A percentile compares a stretch with the other conserved stretches of the same genome.
Evolutionary conservation across 2,888 invertebrate species (phyloP).

Genomic region (Synergus umbraculus): DNA sequence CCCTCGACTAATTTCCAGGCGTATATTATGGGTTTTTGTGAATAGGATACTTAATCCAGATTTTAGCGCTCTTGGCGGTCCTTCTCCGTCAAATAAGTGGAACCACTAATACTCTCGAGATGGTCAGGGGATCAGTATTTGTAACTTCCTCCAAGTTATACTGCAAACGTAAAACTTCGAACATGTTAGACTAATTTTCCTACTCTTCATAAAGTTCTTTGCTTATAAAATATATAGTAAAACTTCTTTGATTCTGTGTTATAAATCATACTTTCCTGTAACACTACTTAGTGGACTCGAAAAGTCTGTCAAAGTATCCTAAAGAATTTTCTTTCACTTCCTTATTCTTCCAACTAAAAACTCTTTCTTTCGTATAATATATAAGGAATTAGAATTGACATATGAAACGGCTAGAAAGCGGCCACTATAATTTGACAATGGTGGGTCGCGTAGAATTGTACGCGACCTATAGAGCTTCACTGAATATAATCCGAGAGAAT

Average conservation of each 20-base stretch:
- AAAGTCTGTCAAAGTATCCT: no score
- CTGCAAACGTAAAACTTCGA: neutral
- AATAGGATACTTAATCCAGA: slow-evolving; percentile 18
- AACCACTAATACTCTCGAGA: slow-evolving; percentile 8
- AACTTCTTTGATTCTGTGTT: no score
- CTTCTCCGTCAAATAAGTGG: slow-evolving; percentile 8
- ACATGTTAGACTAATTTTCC: neutral
- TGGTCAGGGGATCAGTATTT: neutral
- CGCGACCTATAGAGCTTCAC: slow-evolving; percentile 16
- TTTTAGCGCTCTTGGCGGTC: slow-evolving; percentile 14
- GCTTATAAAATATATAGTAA: neutral
- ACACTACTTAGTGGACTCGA: no score
- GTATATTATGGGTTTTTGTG: neutral
- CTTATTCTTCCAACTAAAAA: no score
- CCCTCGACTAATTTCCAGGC: slow-evolving; percentile 3
- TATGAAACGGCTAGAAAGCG: neutral
- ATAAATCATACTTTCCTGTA: no score
- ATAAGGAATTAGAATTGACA: no score
- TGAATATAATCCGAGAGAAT: slow-evolving; percentile 26
- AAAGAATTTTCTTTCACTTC: no score
- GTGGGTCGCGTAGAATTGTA: slow-evolving; percentile 20
- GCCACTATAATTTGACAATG: slow-evolving; percentile 15
- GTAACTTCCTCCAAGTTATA: neutral
- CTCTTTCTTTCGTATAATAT: no score
- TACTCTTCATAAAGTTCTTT: neutral